Conservation (phyloP, 2,888 invertebrate genomes). For the Drosophila yooni region DNA sequence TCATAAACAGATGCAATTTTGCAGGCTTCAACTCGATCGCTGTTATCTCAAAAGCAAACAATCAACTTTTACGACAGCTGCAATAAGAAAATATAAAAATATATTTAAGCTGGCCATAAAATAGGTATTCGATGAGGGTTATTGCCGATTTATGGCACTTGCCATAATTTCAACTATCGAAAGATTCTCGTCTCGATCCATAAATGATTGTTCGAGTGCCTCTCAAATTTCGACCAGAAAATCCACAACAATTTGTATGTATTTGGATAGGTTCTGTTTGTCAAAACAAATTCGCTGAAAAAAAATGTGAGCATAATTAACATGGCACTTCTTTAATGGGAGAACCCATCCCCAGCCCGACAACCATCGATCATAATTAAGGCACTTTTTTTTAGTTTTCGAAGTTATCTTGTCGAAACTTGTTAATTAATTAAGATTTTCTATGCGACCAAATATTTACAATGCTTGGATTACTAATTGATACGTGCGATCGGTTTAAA, state of each 20-base stretch:
- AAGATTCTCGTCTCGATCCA: background rate
- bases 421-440: background rate
- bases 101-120: background rate
- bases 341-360: too few relatives aligned
- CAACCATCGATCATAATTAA: background rate
- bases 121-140: background rate
- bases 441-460: background rate
- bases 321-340: background rate
- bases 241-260: background rate
- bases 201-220: background rate
- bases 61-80: slow-evolving; percentile 14
- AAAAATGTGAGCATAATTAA: background rate
- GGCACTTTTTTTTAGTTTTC: background rate
- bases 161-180: background rate
- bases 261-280: background rate
- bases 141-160: background rate
- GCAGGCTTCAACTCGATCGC: slow-evolving; percentile 4
- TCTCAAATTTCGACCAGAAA: background rate
- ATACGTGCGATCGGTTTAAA: background rate
- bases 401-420: background rate
- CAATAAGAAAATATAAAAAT: background rate
- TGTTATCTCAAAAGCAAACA: background rate
- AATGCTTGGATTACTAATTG: background rate
- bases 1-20: slow-evolving; percentile 19
- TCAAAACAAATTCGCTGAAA: background rate